These are phyloP conservation scores for Peribatodes rhomboidaria DNA, from an alignment of 2,888 invertebrate species.

Conservation along the genomic window DNA sequence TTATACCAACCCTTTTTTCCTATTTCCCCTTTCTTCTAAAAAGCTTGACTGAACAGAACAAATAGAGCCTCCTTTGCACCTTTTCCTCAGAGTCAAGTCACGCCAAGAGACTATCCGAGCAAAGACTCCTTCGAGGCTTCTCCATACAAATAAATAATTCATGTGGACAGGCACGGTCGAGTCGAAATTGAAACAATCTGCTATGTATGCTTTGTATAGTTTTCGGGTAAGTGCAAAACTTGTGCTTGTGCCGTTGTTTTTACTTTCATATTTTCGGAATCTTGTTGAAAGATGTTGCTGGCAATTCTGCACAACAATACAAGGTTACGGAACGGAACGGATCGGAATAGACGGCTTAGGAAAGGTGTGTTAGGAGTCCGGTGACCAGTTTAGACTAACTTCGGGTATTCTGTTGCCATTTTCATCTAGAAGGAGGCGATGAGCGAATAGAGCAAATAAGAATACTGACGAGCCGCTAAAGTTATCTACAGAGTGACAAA, in stretches of 20 bases:
- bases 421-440: too few species aligned
- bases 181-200: conserved; percentile 74
- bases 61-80: conserved; percentile 37
- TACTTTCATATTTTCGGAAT: conserved; percentile 14
- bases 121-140: conserved; percentile 52
- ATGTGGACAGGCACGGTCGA: conserved; percentile 63
- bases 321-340: too few species aligned
- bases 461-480: too few species aligned
- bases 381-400: too few species aligned
- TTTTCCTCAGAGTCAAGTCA: conserved; percentile 61
- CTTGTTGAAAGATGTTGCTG: not conserved
- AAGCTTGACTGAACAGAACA: conserved; percentile 16
- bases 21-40: not conserved
- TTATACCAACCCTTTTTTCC: conserved; percentile 1
- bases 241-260: not conserved
- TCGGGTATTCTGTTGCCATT: too few species aligned
- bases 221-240: conserved; percentile 47
- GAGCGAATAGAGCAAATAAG: too few species aligned
- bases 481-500: too few species aligned
- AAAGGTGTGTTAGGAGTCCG: too few species aligned
- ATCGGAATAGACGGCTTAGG: too few species aligned
- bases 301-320: not conserved
- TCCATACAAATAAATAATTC: conserved; percentile 76
- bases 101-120: conserved; percentile 59
- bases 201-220: conserved; percentile 58